A percentile compares a stretch with the other conserved stretches of the same genome.
These are phyloP conservation scores for Microdon myrmicae DNA, from an alignment of 2,888 invertebrate species.

Conservation along the genomic window DNA sequence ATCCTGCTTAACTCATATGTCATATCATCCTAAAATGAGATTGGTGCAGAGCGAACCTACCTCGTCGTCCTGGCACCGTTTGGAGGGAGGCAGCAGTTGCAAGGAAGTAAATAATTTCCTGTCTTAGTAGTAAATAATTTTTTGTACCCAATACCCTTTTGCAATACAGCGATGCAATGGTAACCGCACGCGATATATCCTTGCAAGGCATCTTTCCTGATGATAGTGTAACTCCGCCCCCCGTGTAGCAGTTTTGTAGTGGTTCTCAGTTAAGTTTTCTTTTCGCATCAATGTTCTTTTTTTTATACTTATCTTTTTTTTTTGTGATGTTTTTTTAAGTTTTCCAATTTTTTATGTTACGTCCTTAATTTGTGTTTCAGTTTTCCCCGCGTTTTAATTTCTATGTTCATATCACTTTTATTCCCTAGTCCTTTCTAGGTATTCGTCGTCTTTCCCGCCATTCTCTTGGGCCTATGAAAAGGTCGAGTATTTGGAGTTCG, in stretches of 20 bases:
- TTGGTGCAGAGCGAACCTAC: conserved; percentile 40
- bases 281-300: conserved; percentile 33
- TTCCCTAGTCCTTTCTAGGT: too few relatives aligned
- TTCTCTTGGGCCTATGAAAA: too few relatives aligned
- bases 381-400: conserved; percentile 15
- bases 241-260: conserved; percentile 22
- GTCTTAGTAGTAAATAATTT: conserved; percentile 49
- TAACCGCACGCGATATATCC: conserved; percentile 22
- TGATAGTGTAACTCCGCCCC: conserved; percentile 42
- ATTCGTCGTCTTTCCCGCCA: too few relatives aligned
- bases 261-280: conserved; percentile 36
- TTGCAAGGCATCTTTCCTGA: conserved; percentile 29
- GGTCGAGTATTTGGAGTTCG: too few relatives aligned
- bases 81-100: conserved; percentile 17
- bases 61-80: not conserved
- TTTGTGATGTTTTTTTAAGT: conserved; percentile 3
- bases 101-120: conserved; percentile 50
- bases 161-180: conserved; percentile 11
- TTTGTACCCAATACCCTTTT: conserved; percentile 27
- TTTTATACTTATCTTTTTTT: conserved; percentile 1
- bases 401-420: too few relatives aligned
- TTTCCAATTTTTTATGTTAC: conserved; percentile 9
- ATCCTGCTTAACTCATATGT: conserved; percentile 44
- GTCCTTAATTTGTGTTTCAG: conserved; percentile 32
- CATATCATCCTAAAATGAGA: conserved; percentile 50